Evolutionary conservation across 2,113 vertebrate genomes (phyloP).

Genomic region (Ageneiosus marmoratus): DNA sequence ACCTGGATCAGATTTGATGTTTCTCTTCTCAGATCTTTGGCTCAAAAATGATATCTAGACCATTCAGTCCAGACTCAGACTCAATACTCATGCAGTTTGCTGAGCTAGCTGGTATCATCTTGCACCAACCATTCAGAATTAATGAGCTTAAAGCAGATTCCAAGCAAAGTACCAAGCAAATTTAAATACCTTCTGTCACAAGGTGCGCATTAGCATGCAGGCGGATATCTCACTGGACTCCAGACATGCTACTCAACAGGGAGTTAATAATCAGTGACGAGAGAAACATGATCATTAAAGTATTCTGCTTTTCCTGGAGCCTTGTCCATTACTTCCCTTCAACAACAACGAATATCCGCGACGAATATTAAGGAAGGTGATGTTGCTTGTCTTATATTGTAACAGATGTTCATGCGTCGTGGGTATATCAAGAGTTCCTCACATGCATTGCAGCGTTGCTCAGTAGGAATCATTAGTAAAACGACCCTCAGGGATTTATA

Average conservation of each 20-base stretch:
- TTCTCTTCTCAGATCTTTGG: not conserved
- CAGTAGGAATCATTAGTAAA: not conserved
- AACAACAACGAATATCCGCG: not conserved
- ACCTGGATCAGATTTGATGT: not conserved
- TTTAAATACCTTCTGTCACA: conserved; percentile 9
- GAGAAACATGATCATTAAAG: not conserved
- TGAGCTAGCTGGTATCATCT: not conserved
- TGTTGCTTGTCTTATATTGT: not conserved
- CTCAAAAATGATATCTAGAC: not conserved
- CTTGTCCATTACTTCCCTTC: not conserved
- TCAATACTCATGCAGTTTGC: not conserved
- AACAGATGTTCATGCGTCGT: not conserved
- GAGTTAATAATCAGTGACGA: not conserved
- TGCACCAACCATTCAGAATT: not conserved
- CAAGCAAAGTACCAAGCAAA: not conserved
- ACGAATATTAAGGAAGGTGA: not conserved
- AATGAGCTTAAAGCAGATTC: not conserved
- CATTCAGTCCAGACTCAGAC: not conserved
- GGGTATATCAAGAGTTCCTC: not conserved
- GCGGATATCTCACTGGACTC: not conserved
- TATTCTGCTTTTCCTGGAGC: not conserved
- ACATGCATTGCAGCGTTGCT: not conserved
- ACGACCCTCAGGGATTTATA: too few relatives aligned
- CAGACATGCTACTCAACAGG: not conserved
- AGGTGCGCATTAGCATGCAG: not conserved